Evolutionary conservation across 2,113 vertebrate genomes (phyloP), one percentile per base, ranked within the genome.

Genomic region (Pica pica): DNA sequence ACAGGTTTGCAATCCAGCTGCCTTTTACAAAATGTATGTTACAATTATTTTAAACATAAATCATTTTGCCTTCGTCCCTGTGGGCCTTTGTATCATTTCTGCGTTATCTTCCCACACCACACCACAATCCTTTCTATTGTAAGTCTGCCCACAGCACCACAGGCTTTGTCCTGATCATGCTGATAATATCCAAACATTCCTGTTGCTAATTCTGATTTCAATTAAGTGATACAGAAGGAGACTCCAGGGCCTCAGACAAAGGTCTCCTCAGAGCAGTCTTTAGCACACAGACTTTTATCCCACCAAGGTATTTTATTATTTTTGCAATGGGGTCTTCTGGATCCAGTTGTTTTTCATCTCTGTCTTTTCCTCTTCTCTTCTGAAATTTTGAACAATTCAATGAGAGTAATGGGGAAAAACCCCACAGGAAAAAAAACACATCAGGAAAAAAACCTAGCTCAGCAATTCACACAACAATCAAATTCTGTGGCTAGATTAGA

Each of bases 181-280:
- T 89, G 90, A 94, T 89, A 91, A 88, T 57, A 86, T 80, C 15
- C 49, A 87, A 24, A 31, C 28, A 80, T 93, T 80, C 42, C 26
- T 75, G 59, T 67, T 83, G 57, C 47, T 92, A 93, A 80, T 89
- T 92, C 69, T 94, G 60, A 92, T 92, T 93, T 86, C 57, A 82
- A n/a, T 87, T 94, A 95, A 93, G 63, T 73, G 69, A 92, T 87
- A 92, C 41, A 81, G 37, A 95, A 75, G 18, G 90, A 56, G 10
- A 90, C 55, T 50, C 49, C 49, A 41, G 44, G 46, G 64, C 41
- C 35, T 79, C 46, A 91, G 73, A 70, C 16, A 81, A 85, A 69
- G 37, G 26, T 83, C 71, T 90, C 28, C 24, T 80, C 87, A 87
- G 33, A 73, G 18, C 26, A 46, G 12, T 17, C 50, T 91, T 75